Evolutionary conservation across 2,113 vertebrate species (phyloP).

Genomic region (Crocuta crocuta): DNA sequence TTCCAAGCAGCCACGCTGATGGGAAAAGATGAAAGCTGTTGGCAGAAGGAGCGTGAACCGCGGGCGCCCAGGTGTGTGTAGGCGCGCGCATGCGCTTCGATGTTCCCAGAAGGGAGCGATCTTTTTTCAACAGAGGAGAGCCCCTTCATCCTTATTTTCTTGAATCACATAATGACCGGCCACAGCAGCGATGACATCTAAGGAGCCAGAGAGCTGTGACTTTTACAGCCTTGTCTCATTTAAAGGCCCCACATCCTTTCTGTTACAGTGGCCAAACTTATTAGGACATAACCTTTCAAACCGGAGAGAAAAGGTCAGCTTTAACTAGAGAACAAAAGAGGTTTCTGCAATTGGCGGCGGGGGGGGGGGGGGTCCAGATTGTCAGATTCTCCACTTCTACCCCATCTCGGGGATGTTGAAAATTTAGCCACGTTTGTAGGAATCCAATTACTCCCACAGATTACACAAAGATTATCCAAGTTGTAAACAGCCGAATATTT

Average conservation of each 20-base stretch:
- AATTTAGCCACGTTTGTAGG: constrained; percentile 78
- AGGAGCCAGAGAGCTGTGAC: neutral
- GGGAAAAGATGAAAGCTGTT: neutral
- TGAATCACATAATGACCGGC: neutral
- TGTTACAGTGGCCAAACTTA: constrained; percentile 14
- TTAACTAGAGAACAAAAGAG: constrained; percentile 47
- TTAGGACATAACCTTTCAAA: constrained; percentile 74
- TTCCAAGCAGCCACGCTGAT: neutral
- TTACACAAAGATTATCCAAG: constrained; percentile 88
- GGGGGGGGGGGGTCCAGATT: constrained; percentile 28
- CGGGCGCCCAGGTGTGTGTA: accelerated
- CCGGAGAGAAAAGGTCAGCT: constrained; percentile 62
- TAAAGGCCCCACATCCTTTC: neutral
- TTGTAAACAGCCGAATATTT: constrained; percentile 87
- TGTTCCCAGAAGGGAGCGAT: neutral
- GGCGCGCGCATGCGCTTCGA: too few relatives aligned
- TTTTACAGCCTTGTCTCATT: neutral
- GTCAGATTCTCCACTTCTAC: neutral
- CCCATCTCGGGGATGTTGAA: constrained; percentile 71
- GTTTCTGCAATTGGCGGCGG: neutral
- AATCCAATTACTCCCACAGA: constrained; percentile 87
- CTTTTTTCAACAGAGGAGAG: neutral
- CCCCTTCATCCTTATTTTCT: neutral
- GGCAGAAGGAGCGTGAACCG: neutral
- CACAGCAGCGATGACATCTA: neutral